phyloP scores from a whole-genome alignment of 2,888 invertebrate genomes.

The Drosophila fungiperda region DNA sequence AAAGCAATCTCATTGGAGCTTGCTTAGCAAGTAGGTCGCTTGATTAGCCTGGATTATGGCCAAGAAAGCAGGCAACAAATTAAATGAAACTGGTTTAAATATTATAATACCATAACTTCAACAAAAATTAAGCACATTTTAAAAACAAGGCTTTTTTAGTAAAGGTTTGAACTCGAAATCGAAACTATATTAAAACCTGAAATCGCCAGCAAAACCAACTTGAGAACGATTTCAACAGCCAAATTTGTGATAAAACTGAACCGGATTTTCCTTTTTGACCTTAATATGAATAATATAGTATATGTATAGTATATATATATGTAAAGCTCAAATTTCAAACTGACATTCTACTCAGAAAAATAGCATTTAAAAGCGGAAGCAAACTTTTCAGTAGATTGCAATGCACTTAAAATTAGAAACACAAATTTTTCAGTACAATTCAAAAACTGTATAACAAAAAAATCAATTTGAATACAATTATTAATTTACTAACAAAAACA shows the following conservation, averaged over 20 bases:
- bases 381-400: not conserved
- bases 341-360: not conserved
- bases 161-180: no score
- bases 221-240: no score
- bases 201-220: no score
- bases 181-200: no score
- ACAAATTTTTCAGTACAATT: not conserved
- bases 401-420: not conserved
- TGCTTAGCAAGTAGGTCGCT: conserved; percentile 41
- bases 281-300: no score
- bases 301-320: no score
- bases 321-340: not conserved
- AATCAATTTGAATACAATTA: not conserved
- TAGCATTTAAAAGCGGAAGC: not conserved
- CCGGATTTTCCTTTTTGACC: no score
- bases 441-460: not conserved
- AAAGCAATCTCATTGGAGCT: conserved; percentile 51
- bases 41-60: conserved; percentile 36
- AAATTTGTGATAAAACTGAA: no score
- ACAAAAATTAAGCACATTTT: not conserved
- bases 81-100: not conserved
- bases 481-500: not conserved
- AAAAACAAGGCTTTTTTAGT: no score
- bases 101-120: not conserved
- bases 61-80: conserved; percentile 15